These are phyloP conservation scores for Stramonita haemastoma DNA, from an alignment of 2,888 invertebrate genomes.

Conservation along the genomic window DNA sequence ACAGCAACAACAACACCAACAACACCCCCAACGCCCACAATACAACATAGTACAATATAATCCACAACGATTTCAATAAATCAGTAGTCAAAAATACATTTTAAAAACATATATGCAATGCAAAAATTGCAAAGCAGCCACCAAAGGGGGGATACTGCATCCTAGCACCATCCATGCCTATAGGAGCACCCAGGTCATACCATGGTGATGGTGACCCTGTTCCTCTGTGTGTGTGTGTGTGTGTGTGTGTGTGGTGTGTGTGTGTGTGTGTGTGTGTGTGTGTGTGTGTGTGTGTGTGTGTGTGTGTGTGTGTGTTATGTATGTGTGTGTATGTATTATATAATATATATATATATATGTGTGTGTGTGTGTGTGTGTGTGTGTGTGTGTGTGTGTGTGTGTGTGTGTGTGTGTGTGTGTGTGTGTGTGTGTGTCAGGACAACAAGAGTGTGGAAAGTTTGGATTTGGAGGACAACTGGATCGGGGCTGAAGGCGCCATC, in stretches of 20 bases:
- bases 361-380: conserved; percentile 23
- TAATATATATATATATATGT: neutral
- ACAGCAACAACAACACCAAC: too few species aligned
- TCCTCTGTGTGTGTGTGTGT: neutral
- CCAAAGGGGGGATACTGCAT: too few species aligned
- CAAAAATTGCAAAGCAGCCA: too few species aligned
- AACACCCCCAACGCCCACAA: too few species aligned
- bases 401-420: conserved; percentile 18
- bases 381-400: conserved; percentile 21
- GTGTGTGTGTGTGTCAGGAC: conserved; percentile 53
- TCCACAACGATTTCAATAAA: too few species aligned
- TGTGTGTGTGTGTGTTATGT: neutral
- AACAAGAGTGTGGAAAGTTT: conserved; percentile 60
- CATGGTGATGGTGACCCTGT: neutral
- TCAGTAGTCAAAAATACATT: too few species aligned
- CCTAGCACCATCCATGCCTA: too few species aligned
- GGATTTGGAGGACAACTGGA: conserved; percentile 66
- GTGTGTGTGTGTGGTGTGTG: conserved; percentile 10
- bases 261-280: too few species aligned
- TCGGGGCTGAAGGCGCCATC: conserved; percentile 62
- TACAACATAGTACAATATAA: too few species aligned
- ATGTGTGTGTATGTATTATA: neutral
- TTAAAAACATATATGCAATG: too few species aligned
- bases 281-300: neutral
- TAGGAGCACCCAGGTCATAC: too few species aligned